Evolutionary conservation across 2,888 invertebrate genomes (phyloP), one percentile per base, ranked within the genome.

Genomic region (Xanthia icteritia): DNA sequence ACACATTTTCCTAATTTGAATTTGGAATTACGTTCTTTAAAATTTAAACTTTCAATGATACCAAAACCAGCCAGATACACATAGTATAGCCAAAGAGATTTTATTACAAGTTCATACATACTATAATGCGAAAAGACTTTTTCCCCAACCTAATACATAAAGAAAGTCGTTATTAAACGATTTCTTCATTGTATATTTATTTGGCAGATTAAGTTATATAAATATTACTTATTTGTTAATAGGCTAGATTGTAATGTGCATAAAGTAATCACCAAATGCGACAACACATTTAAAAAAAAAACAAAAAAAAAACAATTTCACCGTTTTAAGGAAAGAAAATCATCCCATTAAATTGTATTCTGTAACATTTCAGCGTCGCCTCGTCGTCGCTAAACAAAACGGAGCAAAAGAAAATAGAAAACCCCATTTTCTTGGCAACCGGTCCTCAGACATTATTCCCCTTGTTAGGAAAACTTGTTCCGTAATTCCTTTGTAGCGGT

Each of bases 391-490:
- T n/a, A 42, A 65, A 65, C 61, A 82, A 82, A 36, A 54, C 23
- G 31, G 2, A 36, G 36, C n/a, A 1, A 66, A 67, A 75, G 5
- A 79, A 69, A 76, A 61, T 42, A 42, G 31, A 64, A 67, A 80
- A 51, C 17, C 31, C 42, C 31, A 56, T 81, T 82, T 78, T 84
- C 71, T 66, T 51, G 51, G 45, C 45, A 56, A 69, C 20, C 23
- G 36, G 42, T 61, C 9, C 13, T 61, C 54, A 66, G 63, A 54
- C 27, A 83, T 83, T 70, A 68, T 79, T 79, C 45, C 42, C 39
- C 61, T 74, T 75, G 75, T 64, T 67, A 70, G 15, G 54, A 70
- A 75, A 84, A 84, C 74, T 84, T 66, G 58, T 48, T 61, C 51
- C 61, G 36, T 66, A 66, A 70, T 69, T 63, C 63, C 54, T 63